phyloP scores from a whole-genome alignment of 2,113 vertebrate genomes.

The Phaethon lepturus region DNA sequence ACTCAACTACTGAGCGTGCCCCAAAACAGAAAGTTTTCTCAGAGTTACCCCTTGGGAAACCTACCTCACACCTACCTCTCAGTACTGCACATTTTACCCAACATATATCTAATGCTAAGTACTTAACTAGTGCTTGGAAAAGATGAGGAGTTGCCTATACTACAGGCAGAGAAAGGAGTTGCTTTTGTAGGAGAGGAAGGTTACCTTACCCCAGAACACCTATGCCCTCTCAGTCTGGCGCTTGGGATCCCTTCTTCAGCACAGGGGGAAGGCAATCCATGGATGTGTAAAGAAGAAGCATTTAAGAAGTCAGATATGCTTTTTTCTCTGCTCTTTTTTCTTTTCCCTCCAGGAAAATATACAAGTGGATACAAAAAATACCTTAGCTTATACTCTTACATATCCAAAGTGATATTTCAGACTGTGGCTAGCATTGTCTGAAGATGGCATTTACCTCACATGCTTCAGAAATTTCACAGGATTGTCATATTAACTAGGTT shows the following conservation, averaged over 20 bases:
- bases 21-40: background rate
- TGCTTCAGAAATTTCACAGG: constrained; percentile 27
- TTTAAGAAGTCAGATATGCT: background rate
- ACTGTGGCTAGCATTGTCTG: background rate
- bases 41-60: background rate
- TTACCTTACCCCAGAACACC: background rate
- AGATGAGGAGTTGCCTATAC: background rate
- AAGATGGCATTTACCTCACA: background rate
- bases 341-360: background rate
- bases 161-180: background rate
- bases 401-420: background rate
- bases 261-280: background rate
- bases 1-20: background rate
- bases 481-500: background rate
- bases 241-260: background rate
- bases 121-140: background rate
- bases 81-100: background rate
- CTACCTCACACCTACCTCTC: background rate
- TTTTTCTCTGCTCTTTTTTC: background rate
- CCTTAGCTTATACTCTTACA: background rate
- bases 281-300: background rate
- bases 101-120: background rate
- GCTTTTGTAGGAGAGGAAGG: background rate
- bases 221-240: background rate
- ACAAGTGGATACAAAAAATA: background rate